Percentiles rank a stretch among this genome's conserved stretches.
These are phyloP conservation scores for Oscheius sp. DNA, from an alignment of 2,888 invertebrate species.

Conservation along the genomic window DNA sequence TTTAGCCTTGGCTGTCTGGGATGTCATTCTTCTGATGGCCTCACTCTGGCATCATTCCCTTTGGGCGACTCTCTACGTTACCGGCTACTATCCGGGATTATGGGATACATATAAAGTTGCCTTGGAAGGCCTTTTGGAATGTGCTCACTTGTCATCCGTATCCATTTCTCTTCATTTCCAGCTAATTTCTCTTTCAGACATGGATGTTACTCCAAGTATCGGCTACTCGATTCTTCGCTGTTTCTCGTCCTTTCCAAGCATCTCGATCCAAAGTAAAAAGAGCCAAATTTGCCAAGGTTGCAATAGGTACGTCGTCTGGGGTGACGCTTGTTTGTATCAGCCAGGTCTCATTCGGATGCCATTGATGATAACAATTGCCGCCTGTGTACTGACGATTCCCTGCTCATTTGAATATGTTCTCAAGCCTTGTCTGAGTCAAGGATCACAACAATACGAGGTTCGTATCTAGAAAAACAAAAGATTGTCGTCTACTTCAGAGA, in stretches of 20 bases:
- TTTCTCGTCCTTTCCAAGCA: constrained; percentile 56
- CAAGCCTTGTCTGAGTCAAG: constrained; percentile 44
- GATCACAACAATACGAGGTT: constrained; percentile 39
- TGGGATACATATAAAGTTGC: constrained; percentile 53
- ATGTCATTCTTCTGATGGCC: constrained; percentile 56
- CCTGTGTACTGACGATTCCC: constrained; percentile 59
- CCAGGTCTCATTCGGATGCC: constrained; percentile 57
- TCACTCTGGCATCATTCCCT: constrained; percentile 59
- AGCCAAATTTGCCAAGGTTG: constrained; percentile 16
- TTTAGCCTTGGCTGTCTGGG: constrained; percentile 52
- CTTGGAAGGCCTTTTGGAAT: constrained; percentile 57
- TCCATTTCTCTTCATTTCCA: background rate
- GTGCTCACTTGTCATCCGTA: constrained; percentile 64
- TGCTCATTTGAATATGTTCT: constrained; percentile 59
- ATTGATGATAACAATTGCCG: constrained; percentile 54
- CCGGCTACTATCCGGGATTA: constrained; percentile 40
- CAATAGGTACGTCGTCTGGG: constrained; percentile 16
- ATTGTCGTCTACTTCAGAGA: constrained; percentile 12
- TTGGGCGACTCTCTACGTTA: constrained; percentile 54
- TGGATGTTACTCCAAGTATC: constrained; percentile 66
- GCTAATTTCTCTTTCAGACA: constrained; percentile 39
- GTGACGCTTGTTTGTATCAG: constrained; percentile 30
- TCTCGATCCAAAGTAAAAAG: constrained; percentile 13
- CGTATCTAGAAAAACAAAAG: background rate
- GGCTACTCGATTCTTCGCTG: constrained; percentile 62